Base-by-base conservation (phyloP, 2,888 invertebrate genomes). In the Spodoptera exigua region DNA sequence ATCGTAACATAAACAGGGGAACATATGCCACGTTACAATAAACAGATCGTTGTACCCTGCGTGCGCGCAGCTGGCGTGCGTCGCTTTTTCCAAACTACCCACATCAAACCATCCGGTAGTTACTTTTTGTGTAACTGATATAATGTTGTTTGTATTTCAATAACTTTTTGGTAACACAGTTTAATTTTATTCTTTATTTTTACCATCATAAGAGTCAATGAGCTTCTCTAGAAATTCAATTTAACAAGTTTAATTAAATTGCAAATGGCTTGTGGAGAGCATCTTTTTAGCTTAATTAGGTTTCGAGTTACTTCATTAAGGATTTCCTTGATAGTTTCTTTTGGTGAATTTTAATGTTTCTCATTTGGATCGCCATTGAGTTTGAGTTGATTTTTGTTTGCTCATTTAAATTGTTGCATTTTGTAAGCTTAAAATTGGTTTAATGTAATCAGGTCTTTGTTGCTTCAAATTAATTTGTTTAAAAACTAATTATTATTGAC, bases 1-100 rank as follows among this genome's bases (percentile, higher is more conserved):
- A 61, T 36, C 56, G 56, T 36, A 63, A 72, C 57, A 64, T 63
- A 71, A 72, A 71, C 74, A 66, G 45, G 16, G 37, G 75, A 58
- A 69, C 75, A 76, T 75, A 78, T 82, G 79, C 55, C 67, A 65
- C 73, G 74, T 74, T 82, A 84, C 82, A 78, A 88, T 88, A 88
- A 89, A 88, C 89, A 88, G 82, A 83, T 79, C 83, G 68, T 79
- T 83, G 83, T 82, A 75, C 80, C 71, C 71, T 51, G 76, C 80
- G 78, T 74, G 49, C 21, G 74, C 81, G 84, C 87, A 85, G 80
- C 80, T 86, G 88, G 46, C 48, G 16, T 5, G 34, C n/a, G 10
- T 41, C 14, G 12, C 36, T 73, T 73, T 70, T 72, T 71, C 68
- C 43, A 34, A 37, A 44, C 47, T 52, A 44, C 55, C 43, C 70